Evolutionary conservation across 2,888 invertebrate species (phyloP), one percentile per base, ranked within the genome.

Genomic region (Deroplatys truncata): DNA sequence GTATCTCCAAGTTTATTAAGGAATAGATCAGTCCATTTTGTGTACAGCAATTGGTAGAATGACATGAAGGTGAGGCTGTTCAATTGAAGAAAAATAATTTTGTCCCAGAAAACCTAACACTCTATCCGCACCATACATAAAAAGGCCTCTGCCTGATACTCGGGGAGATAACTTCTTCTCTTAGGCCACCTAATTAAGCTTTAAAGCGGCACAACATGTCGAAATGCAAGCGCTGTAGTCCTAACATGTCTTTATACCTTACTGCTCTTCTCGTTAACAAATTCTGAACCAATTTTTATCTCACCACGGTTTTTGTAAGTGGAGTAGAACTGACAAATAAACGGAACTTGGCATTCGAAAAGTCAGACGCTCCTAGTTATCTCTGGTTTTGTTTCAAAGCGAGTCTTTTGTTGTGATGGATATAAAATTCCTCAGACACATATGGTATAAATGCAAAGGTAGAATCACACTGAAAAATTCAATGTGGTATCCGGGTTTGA

Each of bases 21-120:
- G 56, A 72, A 72, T 16, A 72, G 56, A 72, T 72, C 56, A 25
- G 56, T 72, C 56, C 56, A 72, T 72, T 72, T 72, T 72, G 25
- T 72, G 56, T 72, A 20, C 56, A 72, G 56, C 56, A 72, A 72
- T 72, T 72, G 56, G 56, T 72, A 72, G 56, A 72, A 72, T 25
- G 56, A 72, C 20, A 72, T 4, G 20, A 72, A 72, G 56, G 56
- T 25, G 56, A 72, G 56, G 85, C 43, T 43, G 28, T 49, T 49
- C 56, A 85, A 85, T 49, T 85, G 85, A 85, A 85, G 85, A 56
- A 85, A 56, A 85, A 85, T 85, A 28, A 85, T 31, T 85, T 49
- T 85, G 85, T 85, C 85, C 9, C 56, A 9, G 56, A 72, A 72
- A 72, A 72, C 20, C 56, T 72, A 72, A 72, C 56, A 25, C 56